Base-by-base conservation (phyloP, 2,113 vertebrate genomes). In the Syrmaticus mikado region DNA sequence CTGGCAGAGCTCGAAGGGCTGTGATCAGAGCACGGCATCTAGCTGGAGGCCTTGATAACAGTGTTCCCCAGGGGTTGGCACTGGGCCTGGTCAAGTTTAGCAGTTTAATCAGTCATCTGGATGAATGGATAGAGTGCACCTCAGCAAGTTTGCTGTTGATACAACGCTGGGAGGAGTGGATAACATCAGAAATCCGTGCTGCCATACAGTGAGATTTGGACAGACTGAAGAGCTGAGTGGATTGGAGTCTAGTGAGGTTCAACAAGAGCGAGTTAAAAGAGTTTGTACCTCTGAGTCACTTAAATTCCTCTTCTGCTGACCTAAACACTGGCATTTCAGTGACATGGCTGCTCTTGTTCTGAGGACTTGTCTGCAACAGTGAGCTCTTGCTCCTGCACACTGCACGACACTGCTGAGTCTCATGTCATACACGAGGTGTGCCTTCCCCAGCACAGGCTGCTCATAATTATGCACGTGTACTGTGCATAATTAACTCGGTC, bases 361-460 rank as follows among this genome's bases (percentile, higher is more conserved):
- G 24, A 17, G 27, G 16, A 79, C 0, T 1, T n/a, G 20, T 64
- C 13, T 13, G 10, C 67, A 57, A 10, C 5, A 16, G n/a, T 1
- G 10, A 43, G 11, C 40, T 8, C 16, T 1, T 11, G 30, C 11
- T 90, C 70, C 58, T 8, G 20, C 30, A 16, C 1, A 1, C 61
- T 22, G 34, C 5, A 2, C 16, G 14, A 11, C 10, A 1, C 24
- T 13, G 36, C 17, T 0, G 1, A 18, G 8, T 27, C n/a, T 20
- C 0, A 0, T 36, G 64, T 41, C 17, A 7, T 28, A 41, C 2
- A 0, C 5, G 3, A 1, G 17, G 17, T 20, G 12, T 14, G 9
- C 7, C 9, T 45, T 32, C 43, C 11, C 28, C 46, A 36, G 52
- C 6, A 9, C 20, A 16, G n/a, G 34, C 52, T 2, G 1, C 19